Conservation (phyloP, 2,888 invertebrate genomes). For the Dryomyza anilis region DNA sequence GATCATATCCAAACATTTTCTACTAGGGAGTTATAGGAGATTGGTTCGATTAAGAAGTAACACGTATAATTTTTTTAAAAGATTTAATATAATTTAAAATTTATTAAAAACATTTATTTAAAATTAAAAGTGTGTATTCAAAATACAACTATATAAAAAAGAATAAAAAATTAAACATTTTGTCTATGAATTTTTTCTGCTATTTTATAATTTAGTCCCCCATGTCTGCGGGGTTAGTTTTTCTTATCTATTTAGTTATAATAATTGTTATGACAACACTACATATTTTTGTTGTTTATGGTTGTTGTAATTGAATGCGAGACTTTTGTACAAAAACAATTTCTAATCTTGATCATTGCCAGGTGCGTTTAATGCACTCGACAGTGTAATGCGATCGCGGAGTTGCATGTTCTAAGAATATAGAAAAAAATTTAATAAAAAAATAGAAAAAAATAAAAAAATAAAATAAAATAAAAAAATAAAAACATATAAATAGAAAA, state of each 20-base stretch:
- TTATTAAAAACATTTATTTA: no score
- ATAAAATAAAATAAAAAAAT: not conserved
- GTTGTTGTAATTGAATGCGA: not conserved
- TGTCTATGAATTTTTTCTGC: no score
- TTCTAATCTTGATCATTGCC: conserved; percentile 45
- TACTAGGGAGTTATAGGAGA: no score
- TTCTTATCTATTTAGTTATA: not conserved
- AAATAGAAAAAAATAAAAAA: not conserved
- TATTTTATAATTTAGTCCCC: conserved; percentile 31
- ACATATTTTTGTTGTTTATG: no score
- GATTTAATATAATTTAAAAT: no score
- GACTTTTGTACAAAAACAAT: conserved; percentile 27
- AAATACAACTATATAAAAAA: no score
- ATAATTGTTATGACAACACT: not conserved
- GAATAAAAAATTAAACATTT: no score
- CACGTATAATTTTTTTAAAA: no score
- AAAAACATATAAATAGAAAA: not conserved
- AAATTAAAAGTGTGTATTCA: no score
- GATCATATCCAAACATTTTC: no score
- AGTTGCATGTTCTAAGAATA: not conserved
- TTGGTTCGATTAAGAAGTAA: no score
- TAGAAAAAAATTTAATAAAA: not conserved
- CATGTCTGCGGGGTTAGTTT: conserved; percentile 14
- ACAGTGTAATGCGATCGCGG: not conserved
- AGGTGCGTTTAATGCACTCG: conserved; percentile 46